Conservation (phyloP, 1,140 invertebrate species). For the Mactra quadrangularis region DNA sequence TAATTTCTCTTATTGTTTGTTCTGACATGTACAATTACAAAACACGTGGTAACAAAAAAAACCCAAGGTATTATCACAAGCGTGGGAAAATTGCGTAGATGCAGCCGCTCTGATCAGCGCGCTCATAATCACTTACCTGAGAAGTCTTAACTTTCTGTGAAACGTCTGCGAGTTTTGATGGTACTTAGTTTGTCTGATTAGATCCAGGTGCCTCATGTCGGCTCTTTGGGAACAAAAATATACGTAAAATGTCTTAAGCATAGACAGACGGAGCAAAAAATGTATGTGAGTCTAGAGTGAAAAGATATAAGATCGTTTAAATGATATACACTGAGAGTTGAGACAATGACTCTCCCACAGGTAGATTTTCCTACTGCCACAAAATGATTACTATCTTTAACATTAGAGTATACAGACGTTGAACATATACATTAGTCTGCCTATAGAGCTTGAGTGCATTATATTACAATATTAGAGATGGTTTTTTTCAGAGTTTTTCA, state of each 20-base stretch:
- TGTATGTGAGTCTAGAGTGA: conserved; percentile 9
- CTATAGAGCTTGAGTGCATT: no score
- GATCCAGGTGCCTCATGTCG: conserved; percentile 28
- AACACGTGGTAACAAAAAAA: conserved; percentile 18
- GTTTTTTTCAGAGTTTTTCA: no score
- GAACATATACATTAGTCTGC: no score
- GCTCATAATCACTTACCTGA: conserved; percentile 43
- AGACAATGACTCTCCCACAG: no score
- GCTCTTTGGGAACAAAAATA: no score
- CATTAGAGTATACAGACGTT: no score
- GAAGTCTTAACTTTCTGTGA: conserved; percentile 15
- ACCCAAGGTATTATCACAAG: conserved; percentile 32
- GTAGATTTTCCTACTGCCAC: no score
- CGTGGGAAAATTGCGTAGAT: conserved; percentile 31
- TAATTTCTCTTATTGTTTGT: conserved; percentile 17
- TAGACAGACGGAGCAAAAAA: conserved; percentile 41
- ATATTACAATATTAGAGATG: no score
- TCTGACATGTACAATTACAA: conserved; percentile 32
- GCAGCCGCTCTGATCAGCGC: conserved; percentile 21
- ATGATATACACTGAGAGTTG: no score
- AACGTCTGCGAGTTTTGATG: conserved; percentile 32
- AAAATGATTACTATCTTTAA: no score
- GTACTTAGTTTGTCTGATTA: conserved; percentile 40
- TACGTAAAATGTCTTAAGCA: conserved; percentile 6
- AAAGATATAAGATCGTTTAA: no score